Evolutionary conservation across 1,140 invertebrate genomes (phyloP).

Genomic region (Drosophila sp.): DNA sequence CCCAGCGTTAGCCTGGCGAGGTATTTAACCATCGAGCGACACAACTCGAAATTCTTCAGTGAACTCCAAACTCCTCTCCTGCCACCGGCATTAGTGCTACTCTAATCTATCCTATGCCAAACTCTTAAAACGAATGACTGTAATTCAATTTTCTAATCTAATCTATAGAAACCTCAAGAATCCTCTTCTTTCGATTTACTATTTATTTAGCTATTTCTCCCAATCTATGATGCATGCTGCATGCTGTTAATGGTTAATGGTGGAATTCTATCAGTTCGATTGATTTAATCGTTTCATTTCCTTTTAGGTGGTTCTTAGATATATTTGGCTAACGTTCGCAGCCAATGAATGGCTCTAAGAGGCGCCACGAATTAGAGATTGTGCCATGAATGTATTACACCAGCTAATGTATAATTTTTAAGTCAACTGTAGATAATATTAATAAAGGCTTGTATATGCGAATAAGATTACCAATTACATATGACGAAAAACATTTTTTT

Average conservation of each 20-base stretch:
- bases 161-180: conserved; percentile 10
- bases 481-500: too few relatives aligned
- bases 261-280: conserved; percentile 20
- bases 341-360: conserved; percentile 28
- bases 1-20: conserved; percentile 86
- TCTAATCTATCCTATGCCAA: conserved; percentile 45
- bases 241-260: conserved; percentile 28
- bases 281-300: conserved; percentile 66
- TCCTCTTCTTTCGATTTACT: conserved; percentile 6
- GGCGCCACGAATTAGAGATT: conserved; percentile 49
- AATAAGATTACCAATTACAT: not conserved
- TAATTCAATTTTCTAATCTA: conserved; percentile 14
- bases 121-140: not conserved
- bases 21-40: conserved; percentile 86
- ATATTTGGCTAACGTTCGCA: conserved; percentile 75
- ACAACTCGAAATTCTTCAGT: conserved; percentile 74
- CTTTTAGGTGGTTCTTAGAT: conserved; percentile 84
- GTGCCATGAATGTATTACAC: conserved; percentile 80
- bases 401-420: conserved; percentile 58
- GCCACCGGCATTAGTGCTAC: conserved; percentile 26
- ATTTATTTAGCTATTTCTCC: conserved; percentile 6
- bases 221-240: conserved; percentile 23
- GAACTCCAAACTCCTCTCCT: conserved; percentile 51
- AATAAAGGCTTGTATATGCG: conserved; percentile 45
- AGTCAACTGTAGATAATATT: conserved; percentile 59